Evolutionary conservation across 1,140 invertebrate genomes (phyloP), one percentile per base, ranked within the genome.

Genomic region (Caerostris extrusa): DNA sequence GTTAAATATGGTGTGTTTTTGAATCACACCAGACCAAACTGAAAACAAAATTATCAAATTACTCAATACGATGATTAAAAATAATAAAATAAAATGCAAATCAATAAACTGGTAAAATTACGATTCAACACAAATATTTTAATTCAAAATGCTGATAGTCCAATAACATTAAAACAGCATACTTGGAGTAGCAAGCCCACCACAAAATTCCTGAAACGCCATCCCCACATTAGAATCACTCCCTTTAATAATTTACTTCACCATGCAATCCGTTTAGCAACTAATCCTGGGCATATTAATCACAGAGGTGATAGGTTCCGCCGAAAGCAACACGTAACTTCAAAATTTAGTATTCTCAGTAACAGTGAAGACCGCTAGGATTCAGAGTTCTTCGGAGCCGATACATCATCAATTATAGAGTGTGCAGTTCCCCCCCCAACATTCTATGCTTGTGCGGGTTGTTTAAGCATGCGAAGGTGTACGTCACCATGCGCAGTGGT

Each of bases 351-450:
- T 85, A 85, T 60, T 85, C 55, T 85, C 57, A 10, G 12, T 12
- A 19, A n/a, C 56, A 10, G 17, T 58, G 83, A 83, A 83, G 3
- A 55, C 56, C 82, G 56, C 82, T 6, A 0, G 56, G 82, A 58
- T 88, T 88, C 58, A 34, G 14, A 57, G 86, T 61, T 88, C 60
- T 88, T 88, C n/a, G 19, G 86, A 88, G 14, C 19, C 86, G 12
- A 88, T 88, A 88, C 86, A 88, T 88, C 86, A 88, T 88, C 86
- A 88, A 88, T 88, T 88, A 88, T 64, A 53, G 60, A 88, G 19
- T 64, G 19, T 64, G 19, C 14, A 17, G 86, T 12, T 50, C 2
- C 34, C 34, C 34, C 34, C 34, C 34, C 64, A 61, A 50, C 61
- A 34, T 55, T 61, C 61, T 6, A 88, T 85, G 56, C 50, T 53